A percentile compares a stretch with the other conserved stretches of the same genome.
Conservation (phyloP, 2,888 invertebrate species). For the Aspidiotus rigidus region DNA sequence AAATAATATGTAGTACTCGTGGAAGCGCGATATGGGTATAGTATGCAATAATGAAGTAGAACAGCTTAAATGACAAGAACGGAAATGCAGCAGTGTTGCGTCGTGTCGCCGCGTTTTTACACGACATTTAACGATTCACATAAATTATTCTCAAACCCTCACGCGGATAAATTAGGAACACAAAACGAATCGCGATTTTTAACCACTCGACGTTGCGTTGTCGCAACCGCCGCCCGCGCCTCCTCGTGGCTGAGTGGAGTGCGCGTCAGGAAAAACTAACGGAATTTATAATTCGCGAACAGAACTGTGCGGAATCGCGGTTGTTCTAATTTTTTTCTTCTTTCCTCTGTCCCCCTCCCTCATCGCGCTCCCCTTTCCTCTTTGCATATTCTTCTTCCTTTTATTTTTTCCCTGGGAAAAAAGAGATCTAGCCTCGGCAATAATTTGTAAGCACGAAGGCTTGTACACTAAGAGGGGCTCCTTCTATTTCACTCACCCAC, state of each 20-base stretch:
- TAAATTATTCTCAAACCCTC: slow-evolving; percentile 8
- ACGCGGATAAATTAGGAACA: slow-evolving; percentile 8
- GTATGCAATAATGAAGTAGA: no score
- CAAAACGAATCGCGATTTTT: slow-evolving; percentile 6
- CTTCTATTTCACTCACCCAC: not conserved
- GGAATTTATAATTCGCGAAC: slow-evolving; percentile 10
- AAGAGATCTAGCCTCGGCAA: slow-evolving; percentile 10
- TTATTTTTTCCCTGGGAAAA: not conserved
- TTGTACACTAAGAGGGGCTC: slow-evolving; percentile 10
- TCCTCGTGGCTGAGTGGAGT: slow-evolving; percentile 14
- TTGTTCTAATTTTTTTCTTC: slow-evolving; percentile 11
- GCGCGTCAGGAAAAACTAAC: slow-evolving; percentile 15
- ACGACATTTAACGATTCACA: slow-evolving; percentile 10
- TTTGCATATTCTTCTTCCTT: not conserved
- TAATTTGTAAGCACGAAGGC: slow-evolving; percentile 8
- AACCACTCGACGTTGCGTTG: slow-evolving; percentile 4
- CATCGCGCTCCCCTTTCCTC: no score
- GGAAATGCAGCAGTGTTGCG: not conserved
- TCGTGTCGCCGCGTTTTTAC: not conserved
- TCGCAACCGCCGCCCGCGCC: not conserved
- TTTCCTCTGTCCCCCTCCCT: no score
- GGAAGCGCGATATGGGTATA: no score
- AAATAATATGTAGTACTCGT: no score
- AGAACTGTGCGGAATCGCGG: slow-evolving; percentile 13
- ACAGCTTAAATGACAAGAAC: not conserved